These are phyloP conservation scores for Leptinotarsa defecta DNA, from an alignment of 1,140 invertebrate species.

Conservation along the genomic window DNA sequence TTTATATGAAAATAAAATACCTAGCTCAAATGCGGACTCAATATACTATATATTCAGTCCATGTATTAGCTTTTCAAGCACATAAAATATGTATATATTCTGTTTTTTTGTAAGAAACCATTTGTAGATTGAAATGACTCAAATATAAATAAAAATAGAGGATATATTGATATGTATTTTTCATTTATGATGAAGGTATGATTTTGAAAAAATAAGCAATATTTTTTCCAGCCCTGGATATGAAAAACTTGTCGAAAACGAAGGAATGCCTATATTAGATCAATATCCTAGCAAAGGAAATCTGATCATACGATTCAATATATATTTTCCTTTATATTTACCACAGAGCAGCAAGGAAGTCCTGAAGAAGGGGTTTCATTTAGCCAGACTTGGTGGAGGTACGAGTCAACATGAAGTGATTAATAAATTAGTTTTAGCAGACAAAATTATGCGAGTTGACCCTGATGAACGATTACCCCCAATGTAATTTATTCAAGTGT, in stretches of 20 bases:
- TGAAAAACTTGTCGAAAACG: conserved; percentile 59
- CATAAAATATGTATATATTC: too few species aligned
- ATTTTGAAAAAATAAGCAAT: too few species aligned
- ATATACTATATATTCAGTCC: too few species aligned
- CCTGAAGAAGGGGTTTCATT: conserved; percentile 58
- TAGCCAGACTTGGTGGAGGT: conserved; percentile 45
- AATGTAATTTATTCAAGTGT: background rate
- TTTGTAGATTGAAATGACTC: too few species aligned
- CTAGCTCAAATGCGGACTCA: too few species aligned
- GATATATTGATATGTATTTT: too few species aligned
- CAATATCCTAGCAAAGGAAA: conserved; percentile 59
- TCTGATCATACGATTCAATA: conserved; percentile 62
- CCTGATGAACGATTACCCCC: conserved; percentile 53
- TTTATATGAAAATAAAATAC: too few species aligned
- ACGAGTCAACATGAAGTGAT: conserved; percentile 53
- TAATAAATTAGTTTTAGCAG: conserved; percentile 57
- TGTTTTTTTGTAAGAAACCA: too few species aligned
- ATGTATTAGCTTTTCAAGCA: too few species aligned
- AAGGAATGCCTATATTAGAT: conserved; percentile 63
- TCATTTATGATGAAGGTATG: too few species aligned
- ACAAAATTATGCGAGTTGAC: conserved; percentile 56
- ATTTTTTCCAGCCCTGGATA: conserved; percentile 59
- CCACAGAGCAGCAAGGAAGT: conserved; percentile 58
- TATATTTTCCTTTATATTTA: conserved; percentile 63
- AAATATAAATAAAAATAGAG: too few species aligned